Evolutionary conservation across 2,888 invertebrate species (phyloP).

Genomic region (Spisula subtruncata): DNA sequence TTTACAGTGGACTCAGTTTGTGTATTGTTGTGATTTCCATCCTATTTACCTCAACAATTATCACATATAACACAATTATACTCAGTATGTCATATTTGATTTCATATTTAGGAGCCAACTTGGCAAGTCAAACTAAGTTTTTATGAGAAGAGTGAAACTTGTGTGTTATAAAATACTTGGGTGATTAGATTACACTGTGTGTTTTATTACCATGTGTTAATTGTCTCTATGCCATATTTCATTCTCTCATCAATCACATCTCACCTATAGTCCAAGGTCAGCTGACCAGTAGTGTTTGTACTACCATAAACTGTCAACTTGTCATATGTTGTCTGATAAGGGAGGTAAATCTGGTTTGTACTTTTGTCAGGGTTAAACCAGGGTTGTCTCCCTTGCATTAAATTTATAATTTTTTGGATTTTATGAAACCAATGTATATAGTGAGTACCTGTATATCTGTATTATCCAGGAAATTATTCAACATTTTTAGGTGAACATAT

Average conservation of each 20-base stretch:
- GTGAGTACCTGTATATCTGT: no score
- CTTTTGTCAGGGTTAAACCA: neutral
- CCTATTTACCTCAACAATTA: neutral
- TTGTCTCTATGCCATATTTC: neutral
- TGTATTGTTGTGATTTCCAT: neutral
- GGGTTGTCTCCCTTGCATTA: neutral
- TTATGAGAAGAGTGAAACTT: neutral
- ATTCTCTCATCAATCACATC: neutral
- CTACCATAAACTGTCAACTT: neutral
- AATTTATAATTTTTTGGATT: neutral
- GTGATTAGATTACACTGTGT: slow-evolving; percentile 4
- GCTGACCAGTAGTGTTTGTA: neutral
- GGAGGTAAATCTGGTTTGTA: neutral
- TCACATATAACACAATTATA: neutral
- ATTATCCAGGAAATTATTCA: no score
- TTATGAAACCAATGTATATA: no score
- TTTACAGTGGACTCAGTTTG: neutral
- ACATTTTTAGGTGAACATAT: no score
- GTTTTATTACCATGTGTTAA: neutral
- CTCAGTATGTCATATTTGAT: slow-evolving; percentile 10
- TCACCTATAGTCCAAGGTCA: neutral
- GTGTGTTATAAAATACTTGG: neutral
- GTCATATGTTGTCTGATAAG: neutral
- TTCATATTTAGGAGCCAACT: neutral
- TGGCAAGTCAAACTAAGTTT: neutral